Evolutionary conservation across 2,888 invertebrate species (phyloP).

Genomic region (Stramonita haemastoma): DNA sequence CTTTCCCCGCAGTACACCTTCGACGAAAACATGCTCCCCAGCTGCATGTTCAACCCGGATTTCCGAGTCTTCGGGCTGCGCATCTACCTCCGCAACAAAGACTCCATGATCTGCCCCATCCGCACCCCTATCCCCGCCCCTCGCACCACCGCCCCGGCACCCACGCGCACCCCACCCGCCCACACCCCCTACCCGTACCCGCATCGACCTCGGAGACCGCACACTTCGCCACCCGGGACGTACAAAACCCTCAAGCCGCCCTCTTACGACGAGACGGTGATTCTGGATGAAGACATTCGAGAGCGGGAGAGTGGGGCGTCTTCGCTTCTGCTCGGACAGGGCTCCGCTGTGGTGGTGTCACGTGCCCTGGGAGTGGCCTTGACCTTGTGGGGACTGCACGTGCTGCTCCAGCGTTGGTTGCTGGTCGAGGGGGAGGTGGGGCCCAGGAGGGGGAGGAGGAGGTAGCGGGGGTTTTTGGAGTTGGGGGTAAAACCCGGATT

Average conservation of each 20-base stretch:
- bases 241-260: conserved; percentile 42
- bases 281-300: conserved; percentile 51
- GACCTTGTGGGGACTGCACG: conserved; percentile 26
- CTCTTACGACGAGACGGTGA: conserved; percentile 42
- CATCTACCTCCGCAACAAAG: conserved; percentile 65
- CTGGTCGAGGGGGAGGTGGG: neutral
- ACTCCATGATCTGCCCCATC: conserved; percentile 55
- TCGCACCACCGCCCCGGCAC: neutral
- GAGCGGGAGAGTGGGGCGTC: conserved; percentile 10
- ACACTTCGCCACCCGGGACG: neutral
- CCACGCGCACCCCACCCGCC: neutral
- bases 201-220: conserved; percentile 27
- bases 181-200: conserved; percentile 1
- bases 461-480: neutral
- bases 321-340: too few species aligned
- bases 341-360: neutral
- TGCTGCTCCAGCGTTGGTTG: conserved; percentile 18
- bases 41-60: conserved; percentile 67
- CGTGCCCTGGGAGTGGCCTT: neutral
- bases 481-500: neutral
- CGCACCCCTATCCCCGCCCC: conserved; percentile 27
- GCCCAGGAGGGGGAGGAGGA: neutral
- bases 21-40: conserved; percentile 63
- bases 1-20: conserved; percentile 62
- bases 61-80: conserved; percentile 70